phyloP scores from a whole-genome alignment of 2,797 vertebrate species.

The Sphenodon punctatus region DNA sequence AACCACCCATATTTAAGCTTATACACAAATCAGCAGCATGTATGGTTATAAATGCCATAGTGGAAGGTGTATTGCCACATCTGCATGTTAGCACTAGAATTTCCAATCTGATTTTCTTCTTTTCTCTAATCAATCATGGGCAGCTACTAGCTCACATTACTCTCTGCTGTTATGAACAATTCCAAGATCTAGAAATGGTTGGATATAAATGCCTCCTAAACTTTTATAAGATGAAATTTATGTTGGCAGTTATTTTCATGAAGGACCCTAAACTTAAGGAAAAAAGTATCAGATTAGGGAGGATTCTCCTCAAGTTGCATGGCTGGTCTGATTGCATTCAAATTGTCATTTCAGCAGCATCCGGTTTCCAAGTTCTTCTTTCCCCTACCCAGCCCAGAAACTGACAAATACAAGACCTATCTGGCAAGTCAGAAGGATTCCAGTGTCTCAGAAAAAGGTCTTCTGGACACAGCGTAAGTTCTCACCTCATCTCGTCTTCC shows the following conservation, averaged over 20 bases:
- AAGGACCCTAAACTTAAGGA: not conserved
- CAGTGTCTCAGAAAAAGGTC: slow-evolving; percentile 4
- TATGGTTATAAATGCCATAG: not conserved
- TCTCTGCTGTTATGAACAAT: too few relatives aligned
- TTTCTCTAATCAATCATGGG: not conserved
- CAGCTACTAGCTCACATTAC: too few relatives aligned
- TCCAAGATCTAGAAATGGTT: too few relatives aligned
- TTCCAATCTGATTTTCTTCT: not conserved
- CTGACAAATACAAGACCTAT: not conserved
- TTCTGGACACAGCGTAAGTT: not conserved
- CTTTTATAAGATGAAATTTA: not conserved
- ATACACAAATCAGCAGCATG: not conserved
- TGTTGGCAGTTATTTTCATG: not conserved
- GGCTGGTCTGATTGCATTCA: slow-evolving; percentile 6
- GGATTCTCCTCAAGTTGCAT: slow-evolving; percentile 25
- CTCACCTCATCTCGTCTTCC: slow-evolving; percentile 98
- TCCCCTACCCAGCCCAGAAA: slow-evolving; percentile 26
- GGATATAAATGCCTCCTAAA: not conserved
- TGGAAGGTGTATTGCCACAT: not conserved
- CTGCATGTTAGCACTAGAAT: not conserved
- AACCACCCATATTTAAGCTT: too few relatives aligned
- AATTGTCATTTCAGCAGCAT: slow-evolving; percentile 6
- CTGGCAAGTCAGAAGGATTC: slow-evolving; percentile 17
- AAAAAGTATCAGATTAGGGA: slow-evolving; percentile 6
- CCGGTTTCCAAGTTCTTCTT: not conserved